Conservation (phyloP, 2,888 invertebrate genomes). For the Erannis defoliaria region DNA sequence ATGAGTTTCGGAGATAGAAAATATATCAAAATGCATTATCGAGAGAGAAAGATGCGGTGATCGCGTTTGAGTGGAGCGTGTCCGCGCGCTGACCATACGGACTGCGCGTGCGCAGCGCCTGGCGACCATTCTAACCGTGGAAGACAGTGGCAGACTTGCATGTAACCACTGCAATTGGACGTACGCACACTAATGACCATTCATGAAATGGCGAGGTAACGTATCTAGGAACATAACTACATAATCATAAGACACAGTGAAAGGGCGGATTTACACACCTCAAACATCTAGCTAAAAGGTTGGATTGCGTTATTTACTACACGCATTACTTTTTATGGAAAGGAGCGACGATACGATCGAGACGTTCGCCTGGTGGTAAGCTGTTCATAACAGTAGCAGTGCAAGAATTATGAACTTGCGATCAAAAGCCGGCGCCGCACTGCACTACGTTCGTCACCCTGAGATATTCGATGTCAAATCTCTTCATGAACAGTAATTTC, state of each 20-base stretch:
- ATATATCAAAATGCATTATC: constrained; percentile 84
- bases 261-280: background rate
- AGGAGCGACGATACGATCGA: too few relatives aligned
- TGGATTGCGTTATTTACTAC: background rate
- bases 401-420: too few relatives aligned
- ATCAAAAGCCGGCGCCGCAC: too few relatives aligned
- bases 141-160: constrained; percentile 11
- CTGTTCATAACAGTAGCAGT: too few relatives aligned
- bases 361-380: too few relatives aligned
- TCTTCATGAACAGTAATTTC: too few relatives aligned
- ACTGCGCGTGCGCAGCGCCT: constrained; percentile 61
- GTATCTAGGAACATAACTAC: background rate
- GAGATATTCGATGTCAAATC: too few relatives aligned
- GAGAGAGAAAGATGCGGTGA: constrained; percentile 50
- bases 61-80: constrained; percentile 56
- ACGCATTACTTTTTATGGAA: too few relatives aligned
- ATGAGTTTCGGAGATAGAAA: constrained; percentile 59
- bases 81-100: constrained; percentile 65
- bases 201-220: constrained; percentile 11
- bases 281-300: background rate
- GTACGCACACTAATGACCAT: background rate
- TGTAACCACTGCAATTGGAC: constrained; percentile 38
- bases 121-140: background rate
- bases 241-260: background rate
- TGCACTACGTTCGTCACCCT: too few relatives aligned